Evolutionary conservation across 1,140 invertebrate genomes (phyloP).

Genomic region (Pogonognathellus flavescens): DNA sequence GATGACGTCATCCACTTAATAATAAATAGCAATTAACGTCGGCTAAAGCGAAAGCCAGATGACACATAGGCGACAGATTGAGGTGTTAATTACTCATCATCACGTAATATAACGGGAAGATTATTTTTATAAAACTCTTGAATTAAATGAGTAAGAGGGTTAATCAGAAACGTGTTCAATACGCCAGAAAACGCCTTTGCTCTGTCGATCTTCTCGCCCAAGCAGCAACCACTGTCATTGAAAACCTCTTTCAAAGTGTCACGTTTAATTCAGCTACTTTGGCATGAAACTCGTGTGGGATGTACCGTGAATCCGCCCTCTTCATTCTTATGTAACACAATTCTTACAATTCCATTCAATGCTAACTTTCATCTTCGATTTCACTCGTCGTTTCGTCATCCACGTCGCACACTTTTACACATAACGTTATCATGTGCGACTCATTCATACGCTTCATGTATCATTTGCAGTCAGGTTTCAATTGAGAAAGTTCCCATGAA

Average conservation of each 20-base stretch:
- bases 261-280: slow-evolving; percentile 19
- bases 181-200: slow-evolving; percentile 14
- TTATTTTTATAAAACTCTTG: background rate
- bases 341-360: background rate
- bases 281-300: slow-evolving; percentile 14
- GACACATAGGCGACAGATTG: background rate
- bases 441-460: too few relatives aligned
- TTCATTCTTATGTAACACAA: background rate
- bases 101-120: background rate
- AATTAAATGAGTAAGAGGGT: background rate
- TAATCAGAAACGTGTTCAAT: background rate
- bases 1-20: too few relatives aligned
- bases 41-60: background rate
- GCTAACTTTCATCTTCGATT: slow-evolving; percentile 15
- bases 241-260: slow-evolving; percentile 18
- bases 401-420: background rate
- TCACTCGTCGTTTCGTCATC: background rate
- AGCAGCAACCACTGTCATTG: background rate
- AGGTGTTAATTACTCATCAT: slow-evolving; percentile 39
- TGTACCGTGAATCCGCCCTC: background rate
- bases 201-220: background rate
- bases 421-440: too few relatives aligned
- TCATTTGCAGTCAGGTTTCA: too few relatives aligned
- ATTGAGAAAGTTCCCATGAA: too few relatives aligned
- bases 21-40: background rate